These are phyloP conservation scores for Atta cephalotes DNA, from an alignment of 1,140 invertebrate genomes.

Conservation along the genomic window DNA sequence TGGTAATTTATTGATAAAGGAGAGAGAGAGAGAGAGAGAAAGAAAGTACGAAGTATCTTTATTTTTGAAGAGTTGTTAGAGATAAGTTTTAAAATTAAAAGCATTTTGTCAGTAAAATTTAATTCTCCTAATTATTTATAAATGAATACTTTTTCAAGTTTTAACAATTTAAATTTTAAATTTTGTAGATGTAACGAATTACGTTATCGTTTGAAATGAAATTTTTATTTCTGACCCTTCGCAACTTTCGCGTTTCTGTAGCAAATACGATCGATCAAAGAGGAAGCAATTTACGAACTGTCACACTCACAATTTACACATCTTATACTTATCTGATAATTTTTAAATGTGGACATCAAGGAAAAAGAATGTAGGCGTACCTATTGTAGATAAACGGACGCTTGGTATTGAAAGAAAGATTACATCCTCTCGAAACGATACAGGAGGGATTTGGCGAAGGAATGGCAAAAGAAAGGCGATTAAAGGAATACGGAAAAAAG, in stretches of 20 bases:
- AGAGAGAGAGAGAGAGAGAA: not conserved
- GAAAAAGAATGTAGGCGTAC: constrained; percentile 35
- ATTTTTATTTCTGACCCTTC: not conserved
- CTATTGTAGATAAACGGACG: constrained; percentile 44
- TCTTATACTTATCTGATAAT: constrained; percentile 45
- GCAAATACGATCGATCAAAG: constrained; percentile 36
- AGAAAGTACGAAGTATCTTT: not conserved
- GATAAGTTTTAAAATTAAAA: not conserved
- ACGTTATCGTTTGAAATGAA: not conserved
- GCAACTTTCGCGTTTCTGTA: not conserved
- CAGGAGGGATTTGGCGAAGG: not conserved
- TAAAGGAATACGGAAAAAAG: constrained; percentile 65
- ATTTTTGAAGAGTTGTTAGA: not conserved
- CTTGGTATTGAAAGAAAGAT: constrained; percentile 42
- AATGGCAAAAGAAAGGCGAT: constrained; percentile 11
- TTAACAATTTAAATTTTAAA: not conserved
- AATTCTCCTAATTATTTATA: not conserved
- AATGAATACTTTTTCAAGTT: not conserved
- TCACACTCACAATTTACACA: constrained; percentile 22
- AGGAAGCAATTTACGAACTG: constrained; percentile 20
- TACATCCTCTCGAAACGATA: constrained; percentile 21
- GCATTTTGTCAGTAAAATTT: not conserved
- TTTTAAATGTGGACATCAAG: not conserved
- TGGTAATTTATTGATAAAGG: constrained; percentile 1
- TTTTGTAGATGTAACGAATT: not conserved